phyloP scores from a whole-genome alignment of 2,797 vertebrate genomes.

The Muscicapa comitata region DNA sequence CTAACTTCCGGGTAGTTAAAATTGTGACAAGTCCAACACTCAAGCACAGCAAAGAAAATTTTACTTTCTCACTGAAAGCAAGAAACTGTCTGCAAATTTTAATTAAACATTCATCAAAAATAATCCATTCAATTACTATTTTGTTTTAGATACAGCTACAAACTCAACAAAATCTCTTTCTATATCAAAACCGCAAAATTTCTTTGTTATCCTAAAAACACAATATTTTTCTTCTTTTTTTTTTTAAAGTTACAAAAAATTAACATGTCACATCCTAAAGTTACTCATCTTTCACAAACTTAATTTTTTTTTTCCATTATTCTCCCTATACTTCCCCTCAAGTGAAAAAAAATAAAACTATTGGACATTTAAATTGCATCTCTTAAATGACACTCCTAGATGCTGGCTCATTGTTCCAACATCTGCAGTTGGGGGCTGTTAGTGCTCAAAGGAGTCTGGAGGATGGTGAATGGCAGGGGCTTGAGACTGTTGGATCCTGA shows the following conservation, averaged over 20 bases:
- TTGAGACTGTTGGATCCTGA: background rate
- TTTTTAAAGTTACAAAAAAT: background rate
- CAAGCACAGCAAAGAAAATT: background rate
- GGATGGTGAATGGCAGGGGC: background rate
- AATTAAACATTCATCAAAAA: background rate
- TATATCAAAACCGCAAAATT: background rate
- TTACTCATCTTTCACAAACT: background rate
- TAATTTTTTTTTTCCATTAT: background rate
- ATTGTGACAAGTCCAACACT: background rate
- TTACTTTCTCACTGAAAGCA: background rate
- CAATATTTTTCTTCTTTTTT: fast-evolving
- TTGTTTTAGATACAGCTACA: background rate
- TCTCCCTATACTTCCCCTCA: fast-evolving
- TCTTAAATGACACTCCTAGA: background rate
- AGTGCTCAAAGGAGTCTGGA: background rate
- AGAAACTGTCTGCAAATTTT: background rate
- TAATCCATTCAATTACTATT: background rate
- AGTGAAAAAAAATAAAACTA: background rate
- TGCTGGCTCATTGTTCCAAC: background rate
- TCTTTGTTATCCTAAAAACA: background rate
- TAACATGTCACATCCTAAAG: background rate
- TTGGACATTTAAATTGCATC: background rate
- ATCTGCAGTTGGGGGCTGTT: background rate
- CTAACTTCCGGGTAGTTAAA: background rate
- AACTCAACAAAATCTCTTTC: background rate